phyloP scores from a whole-genome alignment of 2,797 vertebrate genomes.

The Clamator glandarius region DNA sequence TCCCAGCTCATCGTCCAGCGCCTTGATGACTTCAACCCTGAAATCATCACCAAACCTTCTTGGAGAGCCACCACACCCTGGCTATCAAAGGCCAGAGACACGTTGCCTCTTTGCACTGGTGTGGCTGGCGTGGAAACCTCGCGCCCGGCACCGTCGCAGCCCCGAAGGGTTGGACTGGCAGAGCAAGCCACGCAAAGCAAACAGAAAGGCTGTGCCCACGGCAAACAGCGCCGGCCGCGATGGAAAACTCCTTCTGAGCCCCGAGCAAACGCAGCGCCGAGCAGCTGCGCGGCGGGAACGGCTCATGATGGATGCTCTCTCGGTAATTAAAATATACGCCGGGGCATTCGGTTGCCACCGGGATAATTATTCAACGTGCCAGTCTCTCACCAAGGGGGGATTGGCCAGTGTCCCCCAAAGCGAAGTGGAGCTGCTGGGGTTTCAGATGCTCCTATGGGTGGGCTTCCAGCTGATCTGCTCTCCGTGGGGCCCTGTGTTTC shows the following conservation, averaged over 20 bases:
- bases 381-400: neutral
- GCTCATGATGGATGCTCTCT: neutral
- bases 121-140: neutral
- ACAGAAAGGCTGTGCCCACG: neutral
- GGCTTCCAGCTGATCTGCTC: neutral
- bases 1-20: neutral
- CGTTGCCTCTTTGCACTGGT: neutral
- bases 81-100: neutral
- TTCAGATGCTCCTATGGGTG: neutral
- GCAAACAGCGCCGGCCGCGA: neutral
- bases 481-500: accelerated
- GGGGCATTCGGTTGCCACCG: neutral
- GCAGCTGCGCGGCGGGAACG: neutral
- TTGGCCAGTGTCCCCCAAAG: accelerated
- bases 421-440: neutral
- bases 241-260: neutral
- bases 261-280: neutral
- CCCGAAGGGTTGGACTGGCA: neutral
- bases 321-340: neutral
- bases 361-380: neutral
- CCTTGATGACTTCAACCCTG: neutral
- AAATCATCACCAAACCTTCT: neutral
- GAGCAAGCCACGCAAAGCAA: neutral
- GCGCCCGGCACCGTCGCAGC: accelerated
- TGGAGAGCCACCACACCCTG: neutral